phyloP scores from a whole-genome alignment of 64 coral and sea anemone species.

The Pocillopora verrucosa region DNA sequence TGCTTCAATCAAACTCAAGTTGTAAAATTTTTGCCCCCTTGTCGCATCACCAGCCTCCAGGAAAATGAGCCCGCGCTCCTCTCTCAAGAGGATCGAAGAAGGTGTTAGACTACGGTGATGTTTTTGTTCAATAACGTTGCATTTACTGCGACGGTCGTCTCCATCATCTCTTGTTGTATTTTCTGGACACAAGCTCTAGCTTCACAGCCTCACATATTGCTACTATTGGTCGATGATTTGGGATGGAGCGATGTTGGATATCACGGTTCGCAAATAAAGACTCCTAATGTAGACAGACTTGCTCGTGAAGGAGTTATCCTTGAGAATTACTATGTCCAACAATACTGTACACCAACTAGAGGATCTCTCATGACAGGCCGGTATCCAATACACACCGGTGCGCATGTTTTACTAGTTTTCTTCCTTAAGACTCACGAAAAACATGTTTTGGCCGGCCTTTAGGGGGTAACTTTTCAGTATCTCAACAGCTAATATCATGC shows the following conservation, averaged over 20 bases:
- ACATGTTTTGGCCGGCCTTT: too few species aligned
- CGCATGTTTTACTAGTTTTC: neutral
- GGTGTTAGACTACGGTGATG: too few species aligned
- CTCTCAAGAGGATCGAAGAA: too few species aligned
- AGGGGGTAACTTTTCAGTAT: too few species aligned
- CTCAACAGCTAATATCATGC: too few species aligned
- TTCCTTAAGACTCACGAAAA: neutral
- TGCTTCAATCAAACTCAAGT: too few species aligned
- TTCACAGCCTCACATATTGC: constrained; percentile 30
- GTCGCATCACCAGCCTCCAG: too few species aligned
- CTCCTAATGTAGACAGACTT: constrained; percentile 36
- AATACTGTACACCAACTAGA: constrained; percentile 41
- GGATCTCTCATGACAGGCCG: constrained; percentile 43
- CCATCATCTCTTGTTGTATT: neutral
- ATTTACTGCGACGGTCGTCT: neutral
- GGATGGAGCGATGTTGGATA: constrained; percentile 60
- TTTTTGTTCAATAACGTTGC: neutral
- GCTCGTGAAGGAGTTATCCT: constrained; percentile 26
- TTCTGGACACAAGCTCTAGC: neutral
- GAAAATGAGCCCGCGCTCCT: too few species aligned
- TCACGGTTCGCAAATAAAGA: constrained; percentile 22
- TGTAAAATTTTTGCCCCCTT: too few species aligned
- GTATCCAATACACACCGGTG: constrained; percentile 53
- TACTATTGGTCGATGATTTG: constrained; percentile 39
- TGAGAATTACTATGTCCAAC: constrained; percentile 35